phyloP scores from a whole-genome alignment of 2,113 vertebrate genomes.

The Heptranchias perlo region DNA sequence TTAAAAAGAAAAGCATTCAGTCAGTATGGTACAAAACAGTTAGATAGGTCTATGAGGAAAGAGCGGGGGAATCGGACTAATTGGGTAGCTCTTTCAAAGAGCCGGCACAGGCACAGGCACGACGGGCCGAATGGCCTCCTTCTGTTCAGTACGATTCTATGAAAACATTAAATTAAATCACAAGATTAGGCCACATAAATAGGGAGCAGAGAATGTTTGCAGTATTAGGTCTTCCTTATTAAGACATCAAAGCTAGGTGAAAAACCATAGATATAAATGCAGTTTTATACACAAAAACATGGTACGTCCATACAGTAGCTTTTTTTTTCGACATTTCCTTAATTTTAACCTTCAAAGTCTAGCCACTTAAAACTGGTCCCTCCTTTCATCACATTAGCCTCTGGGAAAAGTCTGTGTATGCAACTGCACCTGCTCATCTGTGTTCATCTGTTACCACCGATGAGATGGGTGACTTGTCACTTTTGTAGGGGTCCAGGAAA shows the following conservation, averaged over 20 bases:
- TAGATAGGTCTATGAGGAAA: background rate
- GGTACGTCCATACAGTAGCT: background rate
- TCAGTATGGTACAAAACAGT: background rate
- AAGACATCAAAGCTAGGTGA: background rate
- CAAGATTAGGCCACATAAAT: background rate
- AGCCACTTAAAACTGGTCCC: slow-evolving; percentile 4
- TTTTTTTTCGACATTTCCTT: slow-evolving; percentile 12
- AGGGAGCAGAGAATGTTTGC: background rate
- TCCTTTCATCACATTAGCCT: slow-evolving; percentile 37
- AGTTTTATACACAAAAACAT: background rate
- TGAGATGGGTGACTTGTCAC: slow-evolving; percentile 17
- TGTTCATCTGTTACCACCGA: slow-evolving; percentile 27
- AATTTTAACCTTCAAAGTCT: slow-evolving; percentile 32
- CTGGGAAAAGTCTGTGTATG: slow-evolving; percentile 10
- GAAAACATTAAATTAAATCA: background rate
- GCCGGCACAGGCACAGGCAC: background rate
- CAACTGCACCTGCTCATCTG: slow-evolving; percentile 28
- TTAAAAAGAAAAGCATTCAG: background rate
- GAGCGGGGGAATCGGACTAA: background rate
- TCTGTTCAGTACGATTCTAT: background rate
- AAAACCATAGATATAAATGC: background rate
- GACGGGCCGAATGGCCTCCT: background rate
- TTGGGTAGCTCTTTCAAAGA: background rate
- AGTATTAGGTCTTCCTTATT: background rate
- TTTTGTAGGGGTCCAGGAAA: background rate